phyloP scores from a whole-genome alignment of 1,140 invertebrate species.

The Acromyrmex charruanus region DNA sequence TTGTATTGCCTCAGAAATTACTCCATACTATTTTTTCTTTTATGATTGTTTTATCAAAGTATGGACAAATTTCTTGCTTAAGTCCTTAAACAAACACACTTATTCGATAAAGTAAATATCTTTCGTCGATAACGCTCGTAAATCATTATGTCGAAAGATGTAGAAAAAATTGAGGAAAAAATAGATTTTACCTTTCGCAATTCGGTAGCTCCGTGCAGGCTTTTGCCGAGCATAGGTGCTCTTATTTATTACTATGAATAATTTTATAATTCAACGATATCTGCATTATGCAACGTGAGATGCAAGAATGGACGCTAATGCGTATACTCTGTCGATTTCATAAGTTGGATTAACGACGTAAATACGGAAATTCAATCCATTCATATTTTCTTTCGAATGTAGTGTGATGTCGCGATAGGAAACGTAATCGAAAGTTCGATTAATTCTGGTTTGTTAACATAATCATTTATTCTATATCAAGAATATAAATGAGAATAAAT shows the following conservation, averaged over 20 bases:
- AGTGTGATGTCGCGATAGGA: not conserved
- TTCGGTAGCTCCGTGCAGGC: not conserved
- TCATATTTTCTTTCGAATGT: not conserved
- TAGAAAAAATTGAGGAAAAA: not conserved
- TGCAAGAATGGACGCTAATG: not conserved
- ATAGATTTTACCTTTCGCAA: not conserved
- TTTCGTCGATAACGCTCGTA: not conserved
- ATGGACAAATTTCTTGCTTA: not conserved
- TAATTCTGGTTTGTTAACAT: not conserved
- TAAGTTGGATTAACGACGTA: not conserved
- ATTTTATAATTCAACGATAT: slow-evolving; percentile 29
- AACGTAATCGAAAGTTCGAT: not conserved
- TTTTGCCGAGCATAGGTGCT: not conserved
- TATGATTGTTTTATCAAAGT: not conserved
- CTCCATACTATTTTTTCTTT: not conserved
- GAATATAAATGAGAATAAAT: not conserved
- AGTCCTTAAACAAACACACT: not conserved
- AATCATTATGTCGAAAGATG: not conserved
- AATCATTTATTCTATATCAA: not conserved
- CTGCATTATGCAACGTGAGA: not conserved
- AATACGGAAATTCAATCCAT: slow-evolving; percentile 1
- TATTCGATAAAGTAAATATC: not conserved
- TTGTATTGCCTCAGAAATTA: not conserved
- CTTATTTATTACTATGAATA: slow-evolving; percentile 7
- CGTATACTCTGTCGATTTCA: not conserved